These are phyloP conservation scores for Drosophila eohydei DNA, from an alignment of 2,888 invertebrate genomes.

Conservation along the genomic window DNA sequence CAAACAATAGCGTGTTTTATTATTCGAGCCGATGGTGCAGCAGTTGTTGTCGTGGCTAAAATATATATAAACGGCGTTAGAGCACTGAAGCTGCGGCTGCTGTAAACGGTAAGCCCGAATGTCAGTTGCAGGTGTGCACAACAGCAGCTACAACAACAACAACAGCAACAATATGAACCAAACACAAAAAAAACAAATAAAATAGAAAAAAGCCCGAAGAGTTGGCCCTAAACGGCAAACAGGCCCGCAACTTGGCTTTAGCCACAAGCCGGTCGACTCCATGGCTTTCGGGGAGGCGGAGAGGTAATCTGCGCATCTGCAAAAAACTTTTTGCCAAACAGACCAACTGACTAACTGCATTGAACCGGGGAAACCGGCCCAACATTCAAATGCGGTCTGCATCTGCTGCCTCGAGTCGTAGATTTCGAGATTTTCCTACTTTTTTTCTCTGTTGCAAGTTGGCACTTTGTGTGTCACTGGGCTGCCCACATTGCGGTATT, in stretches of 20 bases:
- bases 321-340: constrained; percentile 53
- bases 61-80: constrained; percentile 36
- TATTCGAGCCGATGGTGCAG: constrained; percentile 32
- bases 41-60: constrained; percentile 34
- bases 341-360: constrained; percentile 36
- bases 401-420: constrained; percentile 33
- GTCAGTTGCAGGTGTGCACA: constrained; percentile 72
- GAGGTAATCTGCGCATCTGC: constrained; percentile 60
- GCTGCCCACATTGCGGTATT: constrained; percentile 73
- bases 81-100: constrained; percentile 42
- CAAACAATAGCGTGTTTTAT: constrained; percentile 29
- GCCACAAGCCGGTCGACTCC: constrained; percentile 71
- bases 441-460: constrained; percentile 34
- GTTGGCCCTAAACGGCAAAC: constrained; percentile 68
- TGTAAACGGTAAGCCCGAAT: constrained; percentile 63
- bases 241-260: constrained; percentile 57
- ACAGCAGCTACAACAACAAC: constrained; percentile 35
- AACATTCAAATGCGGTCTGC: constrained; percentile 71
- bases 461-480: constrained; percentile 75
- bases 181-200: constrained; percentile 36
- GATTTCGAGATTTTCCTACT: constrained; percentile 36
- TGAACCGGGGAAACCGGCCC: constrained; percentile 37
- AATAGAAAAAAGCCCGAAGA: constrained; percentile 27
- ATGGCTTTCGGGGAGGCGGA: constrained; percentile 13
- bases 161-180: constrained; percentile 34